These are phyloP conservation scores for Plebejus anna DNA, from an alignment of 2,888 invertebrate species.

Conservation along the genomic window DNA sequence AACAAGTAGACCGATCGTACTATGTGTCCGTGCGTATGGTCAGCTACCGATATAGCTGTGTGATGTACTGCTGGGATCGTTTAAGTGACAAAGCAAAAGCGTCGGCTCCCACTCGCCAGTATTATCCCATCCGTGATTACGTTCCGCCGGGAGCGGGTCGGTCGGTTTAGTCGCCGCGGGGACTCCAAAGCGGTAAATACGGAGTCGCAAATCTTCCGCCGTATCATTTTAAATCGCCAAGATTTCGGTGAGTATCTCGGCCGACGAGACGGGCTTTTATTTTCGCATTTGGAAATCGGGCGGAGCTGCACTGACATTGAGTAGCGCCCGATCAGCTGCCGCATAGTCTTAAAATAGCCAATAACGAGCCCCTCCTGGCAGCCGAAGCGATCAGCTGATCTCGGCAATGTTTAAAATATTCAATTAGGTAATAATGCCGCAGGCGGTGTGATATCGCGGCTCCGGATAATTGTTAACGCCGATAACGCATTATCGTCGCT, in stretches of 20 bases:
- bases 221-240: conserved; percentile 72
- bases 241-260: conserved; percentile 69
- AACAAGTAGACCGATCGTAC: conserved; percentile 53
- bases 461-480: conserved; percentile 46
- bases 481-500: conserved; percentile 54
- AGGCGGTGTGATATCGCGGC: conserved; percentile 49
- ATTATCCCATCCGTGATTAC: conserved; percentile 77
- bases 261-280: conserved; percentile 35
- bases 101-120: conserved; percentile 67
- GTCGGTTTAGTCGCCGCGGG: conserved; percentile 72
- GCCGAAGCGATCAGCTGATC: conserved; percentile 74
- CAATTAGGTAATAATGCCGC: conserved; percentile 64
- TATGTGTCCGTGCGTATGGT: conserved; percentile 67
- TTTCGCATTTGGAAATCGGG: conserved; percentile 38
- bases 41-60: conserved; percentile 60
- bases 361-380: conserved; percentile 75
- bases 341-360: conserved; percentile 75
- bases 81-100: conserved; percentile 74
- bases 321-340: conserved; percentile 70
- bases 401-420: conserved; percentile 64
- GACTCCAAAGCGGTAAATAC: conserved; percentile 77
- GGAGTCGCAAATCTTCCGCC: conserved; percentile 74
- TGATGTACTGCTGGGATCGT: conserved; percentile 67
- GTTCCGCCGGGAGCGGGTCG: conserved; percentile 70
- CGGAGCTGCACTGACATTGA: conserved; percentile 67